Base-by-base conservation (phyloP, 2,797 vertebrate species). In the Pseudotriccus pelzelni region DNA sequence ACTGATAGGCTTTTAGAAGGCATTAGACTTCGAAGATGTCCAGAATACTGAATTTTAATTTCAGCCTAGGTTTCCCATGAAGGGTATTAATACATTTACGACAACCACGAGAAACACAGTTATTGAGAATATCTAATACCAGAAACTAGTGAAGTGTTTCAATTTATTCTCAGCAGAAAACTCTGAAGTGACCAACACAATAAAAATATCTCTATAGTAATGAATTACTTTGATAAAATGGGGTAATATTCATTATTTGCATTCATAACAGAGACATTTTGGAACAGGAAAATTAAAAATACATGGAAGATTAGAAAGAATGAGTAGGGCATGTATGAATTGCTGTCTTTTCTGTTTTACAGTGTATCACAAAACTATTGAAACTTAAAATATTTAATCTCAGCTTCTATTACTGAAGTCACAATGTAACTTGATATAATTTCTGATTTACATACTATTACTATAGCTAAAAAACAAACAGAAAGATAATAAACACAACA, bases 101-200 rank as follows among this genome's bases (percentile, higher is more conserved):
- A 23, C 25, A 91, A 78, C 8, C n/a, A 81, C 70, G n/a, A 44
- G 43, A 86, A 85, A n/a, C 32, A 55, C 20, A 37, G 6, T 21
- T 63, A 81, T 62, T 69, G 68, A 56, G 46, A 20, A 50, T 68
- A 87, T 77, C 87, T 92, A 89, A 70, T 68, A 77, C 39, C 23
- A 83, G n/a, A 70, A 85, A 60, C 18, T 55, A 91, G 30, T 17
- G 14, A 93, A 84, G 30, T 39, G 24, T 25, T 84, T 91, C 23
- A 81, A 72, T 39, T 85, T 58, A 43, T 37, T 87, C 62, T 58
- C 46, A 91, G 58, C 22, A 78, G 27, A 84, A 94, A 78, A 77
- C 3, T 46, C 39, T 69, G 30, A 95, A 96, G 83, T 85, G 62
- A 85, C 50, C 44, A 87, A 73, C 79, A 76, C 58, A 96, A 78